Evolutionary conservation across 2,797 vertebrate genomes (phyloP).

Genomic region (Poecilia picta): DNA sequence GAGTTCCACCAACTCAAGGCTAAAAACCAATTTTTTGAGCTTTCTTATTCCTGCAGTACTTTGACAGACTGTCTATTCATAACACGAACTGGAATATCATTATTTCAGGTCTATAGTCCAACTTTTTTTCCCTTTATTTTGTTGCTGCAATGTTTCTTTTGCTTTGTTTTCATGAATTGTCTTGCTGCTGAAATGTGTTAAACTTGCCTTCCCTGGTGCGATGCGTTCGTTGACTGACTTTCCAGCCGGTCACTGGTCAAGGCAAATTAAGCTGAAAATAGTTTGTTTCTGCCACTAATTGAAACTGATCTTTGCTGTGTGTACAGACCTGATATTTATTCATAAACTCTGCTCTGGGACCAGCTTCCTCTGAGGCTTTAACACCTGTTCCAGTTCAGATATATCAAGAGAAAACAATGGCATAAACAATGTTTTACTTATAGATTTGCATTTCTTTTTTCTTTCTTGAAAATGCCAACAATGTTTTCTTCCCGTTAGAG

Average conservation of each 20-base stretch:
- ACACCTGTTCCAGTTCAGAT: background rate
- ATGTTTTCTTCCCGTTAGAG: background rate
- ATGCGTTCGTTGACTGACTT: background rate
- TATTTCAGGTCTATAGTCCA: too few relatives aligned
- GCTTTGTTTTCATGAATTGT: background rate
- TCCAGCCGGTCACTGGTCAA: background rate
- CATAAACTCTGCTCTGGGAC: background rate
- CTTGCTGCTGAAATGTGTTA: background rate
- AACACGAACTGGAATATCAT: too few relatives aligned
- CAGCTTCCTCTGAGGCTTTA: background rate
- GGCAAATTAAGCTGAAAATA: background rate
- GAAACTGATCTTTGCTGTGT: background rate
- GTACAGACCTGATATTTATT: background rate
- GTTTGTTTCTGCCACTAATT: background rate
- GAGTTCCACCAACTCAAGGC: background rate
- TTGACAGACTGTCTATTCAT: background rate
- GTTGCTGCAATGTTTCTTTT: too few relatives aligned
- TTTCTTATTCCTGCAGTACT: too few relatives aligned
- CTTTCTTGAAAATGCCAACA: background rate
- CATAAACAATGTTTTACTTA: constrained; percentile 10
- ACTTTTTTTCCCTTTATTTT: too few relatives aligned
- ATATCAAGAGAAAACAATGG: background rate
- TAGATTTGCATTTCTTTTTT: background rate
- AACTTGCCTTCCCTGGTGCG: background rate
- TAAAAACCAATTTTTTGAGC: too few relatives aligned